These are phyloP conservation scores for Drusus annulatus DNA, from an alignment of 1,140 invertebrate species.

Conservation along the genomic window DNA sequence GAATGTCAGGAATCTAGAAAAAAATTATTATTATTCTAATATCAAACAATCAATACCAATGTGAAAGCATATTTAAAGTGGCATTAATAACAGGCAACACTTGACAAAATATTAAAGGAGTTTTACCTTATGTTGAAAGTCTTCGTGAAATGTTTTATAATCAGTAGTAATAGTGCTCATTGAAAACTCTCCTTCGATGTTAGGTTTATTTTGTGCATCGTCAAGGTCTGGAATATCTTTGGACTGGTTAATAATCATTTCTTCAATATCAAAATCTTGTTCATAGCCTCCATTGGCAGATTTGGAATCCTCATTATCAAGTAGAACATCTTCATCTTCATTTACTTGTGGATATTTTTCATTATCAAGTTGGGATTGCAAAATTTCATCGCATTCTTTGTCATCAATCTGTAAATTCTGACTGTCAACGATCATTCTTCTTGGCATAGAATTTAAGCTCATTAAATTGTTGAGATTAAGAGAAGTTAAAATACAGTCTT, in stretches of 20 bases:
- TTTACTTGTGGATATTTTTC: slow-evolving; percentile 1
- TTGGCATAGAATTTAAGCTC: slow-evolving; percentile 42
- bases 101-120: background rate
- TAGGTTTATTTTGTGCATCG: slow-evolving; percentile 63
- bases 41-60: background rate
- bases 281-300: slow-evolving; percentile 42
- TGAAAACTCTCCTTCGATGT: slow-evolving; percentile 64
- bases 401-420: background rate
- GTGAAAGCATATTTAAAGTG: no score
- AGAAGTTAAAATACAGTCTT: slow-evolving; percentile 35
- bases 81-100: background rate
- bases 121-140: slow-evolving; percentile 67
- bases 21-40: background rate
- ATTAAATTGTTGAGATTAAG: slow-evolving; percentile 51
- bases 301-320: slow-evolving; percentile 16
- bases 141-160: slow-evolving; percentile 70
- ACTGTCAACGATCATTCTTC: background rate
- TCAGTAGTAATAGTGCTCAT: slow-evolving; percentile 69
- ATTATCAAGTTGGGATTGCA: background rate
- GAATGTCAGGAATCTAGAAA: slow-evolving; percentile 75
- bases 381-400: background rate
- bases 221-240: slow-evolving; percentile 61
- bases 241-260: slow-evolving; percentile 65
- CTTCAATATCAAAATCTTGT: slow-evolving; percentile 63
- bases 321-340: background rate